Evolutionary conservation across 2,113 vertebrate genomes (phyloP).

Genomic region (Jaculus jaculus): DNA sequence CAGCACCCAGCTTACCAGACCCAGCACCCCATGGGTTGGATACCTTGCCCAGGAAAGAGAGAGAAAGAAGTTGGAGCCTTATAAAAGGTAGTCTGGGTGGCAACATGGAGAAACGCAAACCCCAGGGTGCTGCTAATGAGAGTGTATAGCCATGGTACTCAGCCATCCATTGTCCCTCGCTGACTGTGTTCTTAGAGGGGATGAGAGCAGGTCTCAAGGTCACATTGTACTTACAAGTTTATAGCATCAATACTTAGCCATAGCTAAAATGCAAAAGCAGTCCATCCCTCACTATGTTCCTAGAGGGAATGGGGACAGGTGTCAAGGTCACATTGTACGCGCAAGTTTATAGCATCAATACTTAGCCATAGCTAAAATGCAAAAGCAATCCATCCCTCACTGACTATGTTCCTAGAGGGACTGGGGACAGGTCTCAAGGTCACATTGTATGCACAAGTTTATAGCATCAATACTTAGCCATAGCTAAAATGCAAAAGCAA

Average conservation of each 20-base stretch:
- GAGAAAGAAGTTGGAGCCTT: not conserved
- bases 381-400: not conserved
- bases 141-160: not conserved
- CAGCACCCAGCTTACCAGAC: not conserved
- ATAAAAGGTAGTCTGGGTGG: not conserved
- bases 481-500: not conserved
- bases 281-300: not conserved
- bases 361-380: not conserved
- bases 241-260: not conserved
- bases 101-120: not conserved
- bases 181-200: not conserved
- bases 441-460: not conserved
- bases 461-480: not conserved
- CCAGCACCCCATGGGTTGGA: rapidly evolving
- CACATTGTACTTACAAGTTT: not conserved
- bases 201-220: not conserved
- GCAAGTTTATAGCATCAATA: not conserved
- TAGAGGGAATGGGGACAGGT: not conserved
- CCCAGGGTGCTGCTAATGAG: not conserved
- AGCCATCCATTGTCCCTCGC: not conserved
- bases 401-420: not conserved
- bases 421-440: not conserved
- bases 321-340: not conserved
- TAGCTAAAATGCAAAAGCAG: not conserved
- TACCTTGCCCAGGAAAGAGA: not conserved